phyloP scores from a whole-genome alignment of 2,888 invertebrate species.

The Xylota segnis region DNA sequence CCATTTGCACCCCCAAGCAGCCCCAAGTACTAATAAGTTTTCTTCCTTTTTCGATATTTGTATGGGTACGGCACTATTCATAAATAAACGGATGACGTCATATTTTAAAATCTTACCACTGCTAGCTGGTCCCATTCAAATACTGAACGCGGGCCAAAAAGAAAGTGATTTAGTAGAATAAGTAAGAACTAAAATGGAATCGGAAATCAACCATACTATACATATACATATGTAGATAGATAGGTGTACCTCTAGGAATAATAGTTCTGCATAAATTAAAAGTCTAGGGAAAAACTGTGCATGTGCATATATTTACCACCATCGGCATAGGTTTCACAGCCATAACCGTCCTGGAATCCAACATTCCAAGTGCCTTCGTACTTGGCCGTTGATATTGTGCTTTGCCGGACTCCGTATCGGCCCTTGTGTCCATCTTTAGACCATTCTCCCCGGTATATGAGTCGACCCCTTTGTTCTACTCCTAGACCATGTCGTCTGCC shows the following conservation, averaged over 20 bases:
- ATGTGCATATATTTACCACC: slow-evolving; percentile 93
- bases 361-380: slow-evolving; percentile 99
- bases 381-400: slow-evolving; percentile 96
- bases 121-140: slow-evolving; percentile 59
- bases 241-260: background rate
- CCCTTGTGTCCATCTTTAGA: slow-evolving; percentile 98
- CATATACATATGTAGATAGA: background rate
- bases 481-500: slow-evolving; percentile 99
- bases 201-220: slow-evolving; percentile 19
- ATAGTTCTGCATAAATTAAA: slow-evolving; percentile 16
- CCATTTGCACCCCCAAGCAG: slow-evolving; percentile 58
- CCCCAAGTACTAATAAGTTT: slow-evolving; percentile 53
- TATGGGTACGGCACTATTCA: slow-evolving; percentile 57
- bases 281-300: background rate
- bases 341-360: slow-evolving; percentile 99
- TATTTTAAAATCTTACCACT: slow-evolving; percentile 55
- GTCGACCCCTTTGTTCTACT: slow-evolving; percentile 97
- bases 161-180: slow-evolving; percentile 59
- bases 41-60: slow-evolving; percentile 53
- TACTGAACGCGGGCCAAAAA: slow-evolving; percentile 64
- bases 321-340: slow-evolving; percentile 99
- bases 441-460: slow-evolving; percentile 99
- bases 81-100: slow-evolving; percentile 69
- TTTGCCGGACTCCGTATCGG: slow-evolving; percentile 98
- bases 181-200: slow-evolving; percentile 39